Conservation (phyloP, 2,797 vertebrate genomes). For the Peromyscus melanophrys region DNA sequence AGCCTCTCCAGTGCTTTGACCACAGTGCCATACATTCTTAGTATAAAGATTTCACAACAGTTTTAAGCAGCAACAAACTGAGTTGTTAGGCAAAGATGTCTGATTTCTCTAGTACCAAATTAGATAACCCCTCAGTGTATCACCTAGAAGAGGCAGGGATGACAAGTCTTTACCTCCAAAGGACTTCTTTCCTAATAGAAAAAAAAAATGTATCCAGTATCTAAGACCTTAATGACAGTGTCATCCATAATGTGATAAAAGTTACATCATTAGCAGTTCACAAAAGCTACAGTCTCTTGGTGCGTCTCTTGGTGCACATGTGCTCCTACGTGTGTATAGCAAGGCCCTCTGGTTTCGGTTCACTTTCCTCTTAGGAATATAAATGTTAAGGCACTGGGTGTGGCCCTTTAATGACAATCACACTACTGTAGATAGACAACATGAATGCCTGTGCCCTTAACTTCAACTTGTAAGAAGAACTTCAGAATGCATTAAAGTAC, state of each 20-base stretch:
- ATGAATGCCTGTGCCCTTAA: slow-evolving; percentile 31
- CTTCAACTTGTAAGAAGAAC: slow-evolving; percentile 43
- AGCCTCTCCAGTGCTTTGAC: background rate
- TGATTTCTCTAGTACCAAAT: slow-evolving; percentile 17
- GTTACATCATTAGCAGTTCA: slow-evolving; percentile 9
- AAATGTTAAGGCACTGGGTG: slow-evolving; percentile 52
- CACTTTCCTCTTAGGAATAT: slow-evolving; percentile 30
- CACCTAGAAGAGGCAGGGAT: background rate
- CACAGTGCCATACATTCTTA: background rate
- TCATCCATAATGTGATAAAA: background rate
- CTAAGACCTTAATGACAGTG: background rate
- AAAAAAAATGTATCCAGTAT: background rate
- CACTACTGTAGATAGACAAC: slow-evolving; percentile 26
- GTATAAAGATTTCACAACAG: background rate
- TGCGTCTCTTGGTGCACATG: slow-evolving; percentile 6
- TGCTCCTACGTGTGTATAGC: slow-evolving; percentile 23
- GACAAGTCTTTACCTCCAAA: background rate
- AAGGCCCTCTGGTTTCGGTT: slow-evolving; percentile 64
- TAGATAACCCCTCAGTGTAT: background rate
- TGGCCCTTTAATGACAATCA: slow-evolving; percentile 48
- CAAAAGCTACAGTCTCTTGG: background rate
- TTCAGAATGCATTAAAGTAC: slow-evolving; percentile 6
- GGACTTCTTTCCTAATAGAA: slow-evolving; percentile 14
- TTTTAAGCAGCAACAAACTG: slow-evolving; percentile 19
- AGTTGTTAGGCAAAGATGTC: background rate